Conservation (phyloP, 2,113 vertebrate genomes). For the Ciconia boyciana region DNA sequence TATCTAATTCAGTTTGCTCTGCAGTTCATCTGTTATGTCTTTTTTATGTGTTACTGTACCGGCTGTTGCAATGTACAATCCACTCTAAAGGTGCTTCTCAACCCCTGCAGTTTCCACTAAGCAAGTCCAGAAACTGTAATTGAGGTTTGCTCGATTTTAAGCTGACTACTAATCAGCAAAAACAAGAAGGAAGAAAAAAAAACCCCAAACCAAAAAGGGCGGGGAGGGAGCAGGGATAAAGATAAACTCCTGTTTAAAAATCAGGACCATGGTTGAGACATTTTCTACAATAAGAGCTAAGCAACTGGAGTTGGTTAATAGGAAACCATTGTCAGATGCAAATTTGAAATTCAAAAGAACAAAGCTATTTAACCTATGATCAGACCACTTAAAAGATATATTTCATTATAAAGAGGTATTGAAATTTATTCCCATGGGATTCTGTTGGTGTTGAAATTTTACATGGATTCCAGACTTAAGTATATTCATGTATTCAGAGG, state of each 20-base stretch:
- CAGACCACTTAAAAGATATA: not conserved
- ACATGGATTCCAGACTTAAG: not conserved
- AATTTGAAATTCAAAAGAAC: constrained; percentile 36
- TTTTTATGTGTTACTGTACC: not conserved
- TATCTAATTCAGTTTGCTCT: constrained; percentile 60
- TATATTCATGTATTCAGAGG: not conserved
- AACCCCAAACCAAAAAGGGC: no score
- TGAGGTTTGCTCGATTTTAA: not conserved
- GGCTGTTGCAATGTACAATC: not conserved
- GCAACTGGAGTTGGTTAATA: not conserved
- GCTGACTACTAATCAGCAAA: not conserved
- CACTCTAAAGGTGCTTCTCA: not conserved
- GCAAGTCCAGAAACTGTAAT: not conserved
- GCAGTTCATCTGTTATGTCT: constrained; percentile 39
- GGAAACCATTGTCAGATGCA: not conserved
- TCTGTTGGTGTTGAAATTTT: not conserved
- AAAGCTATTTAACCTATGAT: constrained; percentile 14
- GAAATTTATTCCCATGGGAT: not conserved
- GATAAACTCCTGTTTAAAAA: not conserved
- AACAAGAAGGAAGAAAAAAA: not conserved
- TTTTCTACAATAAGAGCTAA: not conserved
- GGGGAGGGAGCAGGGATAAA: not conserved
- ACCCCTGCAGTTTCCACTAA: not conserved
- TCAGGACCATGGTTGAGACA: not conserved
- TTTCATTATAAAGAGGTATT: not conserved